These are phyloP conservation scores for Peromyscus polionotus DNA, from an alignment of 2,113 vertebrate genomes.

Conservation along the genomic window DNA sequence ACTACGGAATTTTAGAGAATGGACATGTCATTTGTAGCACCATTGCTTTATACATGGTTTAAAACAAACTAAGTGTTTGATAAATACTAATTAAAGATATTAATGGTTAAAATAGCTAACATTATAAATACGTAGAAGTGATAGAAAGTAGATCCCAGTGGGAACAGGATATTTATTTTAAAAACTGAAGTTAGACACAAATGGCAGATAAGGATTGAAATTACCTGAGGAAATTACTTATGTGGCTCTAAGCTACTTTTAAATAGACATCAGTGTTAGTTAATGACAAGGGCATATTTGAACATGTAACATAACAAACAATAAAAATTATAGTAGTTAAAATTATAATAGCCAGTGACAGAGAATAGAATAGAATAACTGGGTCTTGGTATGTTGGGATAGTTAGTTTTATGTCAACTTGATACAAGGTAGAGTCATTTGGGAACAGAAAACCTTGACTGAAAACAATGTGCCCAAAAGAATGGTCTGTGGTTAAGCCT, in stretches of 20 bases:
- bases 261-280: background rate
- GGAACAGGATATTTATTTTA: background rate
- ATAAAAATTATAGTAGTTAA: background rate
- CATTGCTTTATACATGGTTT: background rate
- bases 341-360: background rate
- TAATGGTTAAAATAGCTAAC: background rate
- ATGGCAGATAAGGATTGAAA: background rate
- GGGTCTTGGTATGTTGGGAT: background rate
- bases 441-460: background rate
- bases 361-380: background rate
- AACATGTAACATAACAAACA: background rate
- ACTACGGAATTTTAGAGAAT: background rate
- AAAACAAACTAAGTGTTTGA: background rate
- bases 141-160: background rate
- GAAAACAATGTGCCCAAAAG: background rate
- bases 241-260: background rate
- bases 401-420: background rate
- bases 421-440: background rate
- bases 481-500: background rate
- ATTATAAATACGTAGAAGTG: too few relatives aligned
- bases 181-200: too few relatives aligned
- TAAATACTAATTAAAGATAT: background rate
- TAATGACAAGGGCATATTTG: background rate
- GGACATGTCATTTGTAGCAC: background rate
- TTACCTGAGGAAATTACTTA: background rate